Evolutionary conservation across 2,888 invertebrate species (phyloP).

Genomic region (Imbricaverruca yamaguchii): DNA sequence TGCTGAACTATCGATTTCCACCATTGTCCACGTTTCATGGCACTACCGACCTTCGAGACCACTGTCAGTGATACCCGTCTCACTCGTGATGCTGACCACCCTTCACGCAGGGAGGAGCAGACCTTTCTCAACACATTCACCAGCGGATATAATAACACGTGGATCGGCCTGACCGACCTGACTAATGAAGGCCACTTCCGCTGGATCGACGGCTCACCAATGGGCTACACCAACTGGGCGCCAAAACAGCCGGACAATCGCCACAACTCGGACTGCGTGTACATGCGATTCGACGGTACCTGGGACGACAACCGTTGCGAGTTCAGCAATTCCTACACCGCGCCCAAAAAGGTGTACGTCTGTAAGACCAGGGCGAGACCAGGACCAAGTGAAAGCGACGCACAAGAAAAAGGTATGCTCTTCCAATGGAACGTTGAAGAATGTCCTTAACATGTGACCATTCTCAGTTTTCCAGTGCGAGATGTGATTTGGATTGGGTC

Average conservation of each 20-base stretch:
- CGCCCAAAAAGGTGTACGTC: not conserved
- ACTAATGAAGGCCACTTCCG: not conserved
- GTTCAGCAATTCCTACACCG: not conserved
- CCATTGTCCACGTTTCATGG: too few relatives aligned
- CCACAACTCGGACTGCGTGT: not conserved
- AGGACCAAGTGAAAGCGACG: too few relatives aligned
- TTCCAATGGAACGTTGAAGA: too few relatives aligned
- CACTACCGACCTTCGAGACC: too few relatives aligned
- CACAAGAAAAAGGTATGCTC: too few relatives aligned
- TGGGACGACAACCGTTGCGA: conserved; percentile 7
- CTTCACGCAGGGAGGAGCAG: not conserved
- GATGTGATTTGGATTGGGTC: too few relatives aligned
- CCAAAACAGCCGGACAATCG: not conserved
- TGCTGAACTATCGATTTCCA: too few relatives aligned
- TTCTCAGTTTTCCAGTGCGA: too few relatives aligned
- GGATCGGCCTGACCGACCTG: conserved; percentile 6
- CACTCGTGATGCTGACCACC: too few relatives aligned
- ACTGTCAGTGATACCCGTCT: too few relatives aligned
- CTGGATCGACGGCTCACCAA: not conserved
- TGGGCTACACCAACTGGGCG: not conserved
- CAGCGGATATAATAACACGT: not conserved
- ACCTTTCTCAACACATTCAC: not conserved
- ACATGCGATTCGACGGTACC: not conserved
- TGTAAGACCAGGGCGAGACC: not conserved
- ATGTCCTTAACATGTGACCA: too few relatives aligned